phyloP scores from a whole-genome alignment of 2,797 vertebrate genomes.

The Neopelma chrysocephalum region DNA sequence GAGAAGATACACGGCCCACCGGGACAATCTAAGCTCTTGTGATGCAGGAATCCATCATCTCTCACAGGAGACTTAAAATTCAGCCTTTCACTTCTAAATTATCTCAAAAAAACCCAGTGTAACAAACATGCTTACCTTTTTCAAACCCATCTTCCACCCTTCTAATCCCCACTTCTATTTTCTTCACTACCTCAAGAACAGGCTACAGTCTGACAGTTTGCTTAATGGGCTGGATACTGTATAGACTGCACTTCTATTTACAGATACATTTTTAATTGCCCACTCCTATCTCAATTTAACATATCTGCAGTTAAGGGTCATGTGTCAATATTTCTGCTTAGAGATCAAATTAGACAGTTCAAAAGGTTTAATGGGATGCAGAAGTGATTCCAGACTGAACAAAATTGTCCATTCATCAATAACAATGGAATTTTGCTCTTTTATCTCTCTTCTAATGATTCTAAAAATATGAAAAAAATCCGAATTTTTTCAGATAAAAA shows the following conservation, averaged over 20 bases:
- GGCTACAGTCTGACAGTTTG: neutral
- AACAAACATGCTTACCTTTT: neutral
- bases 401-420: neutral
- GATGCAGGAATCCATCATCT: neutral
- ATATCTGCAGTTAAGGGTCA: neutral
- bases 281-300: neutral
- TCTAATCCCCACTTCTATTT: neutral
- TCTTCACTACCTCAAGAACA: neutral
- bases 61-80: neutral
- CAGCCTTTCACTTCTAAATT: neutral
- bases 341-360: neutral
- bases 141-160: neutral
- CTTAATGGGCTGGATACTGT: neutral
- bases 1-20: neutral
- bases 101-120: neutral
- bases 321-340: neutral
- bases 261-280: constrained; percentile 12
- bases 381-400: neutral
- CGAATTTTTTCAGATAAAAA: neutral
- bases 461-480: neutral
- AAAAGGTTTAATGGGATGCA: neutral
- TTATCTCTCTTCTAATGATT: neutral
- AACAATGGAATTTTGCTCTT: neutral
- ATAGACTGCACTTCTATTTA: constrained; percentile 4
- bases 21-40: neutral